Percentiles rank a stretch among this genome's conserved stretches.
Evolutionary conservation across 2,888 invertebrate species (phyloP).

Genomic region (Heliconius ethilla): DNA sequence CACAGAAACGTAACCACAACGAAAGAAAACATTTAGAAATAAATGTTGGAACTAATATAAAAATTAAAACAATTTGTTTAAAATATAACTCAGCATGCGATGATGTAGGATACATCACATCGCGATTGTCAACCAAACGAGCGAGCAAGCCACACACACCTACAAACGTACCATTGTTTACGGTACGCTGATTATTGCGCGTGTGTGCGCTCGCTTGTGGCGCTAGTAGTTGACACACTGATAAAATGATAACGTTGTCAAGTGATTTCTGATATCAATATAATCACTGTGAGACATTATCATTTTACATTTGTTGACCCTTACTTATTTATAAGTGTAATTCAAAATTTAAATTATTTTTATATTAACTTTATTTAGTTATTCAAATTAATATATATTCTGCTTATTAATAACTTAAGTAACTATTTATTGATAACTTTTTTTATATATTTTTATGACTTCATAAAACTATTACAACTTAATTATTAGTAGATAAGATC

Average conservation of each 20-base stretch:
- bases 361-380: background rate
- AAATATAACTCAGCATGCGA: slow-evolving; percentile 81
- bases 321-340: background rate
- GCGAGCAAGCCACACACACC: slow-evolving; percentile 80
- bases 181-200: slow-evolving; percentile 67
- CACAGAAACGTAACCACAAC: slow-evolving; percentile 76
- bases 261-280: slow-evolving; percentile 54
- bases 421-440: background rate
- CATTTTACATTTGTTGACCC: background rate
- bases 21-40: slow-evolving; percentile 81
- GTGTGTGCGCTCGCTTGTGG: slow-evolving; percentile 68
- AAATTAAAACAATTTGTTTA: slow-evolving; percentile 79
- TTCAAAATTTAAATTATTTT: background rate
- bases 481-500: background rate
- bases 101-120: slow-evolving; percentile 82
- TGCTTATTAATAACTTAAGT: background rate
- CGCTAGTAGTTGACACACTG: slow-evolving; percentile 67
- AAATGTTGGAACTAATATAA: slow-evolving; percentile 75
- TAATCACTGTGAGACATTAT: slow-evolving; percentile 41
- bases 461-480: background rate
- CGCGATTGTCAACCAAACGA: slow-evolving; percentile 82
- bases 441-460: background rate
- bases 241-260: slow-evolving; percentile 79
- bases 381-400: background rate
- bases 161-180: slow-evolving; percentile 72